These are phyloP conservation scores for Helicoverpa zea DNA, from an alignment of 1,140 invertebrate species.

Conservation along the genomic window DNA sequence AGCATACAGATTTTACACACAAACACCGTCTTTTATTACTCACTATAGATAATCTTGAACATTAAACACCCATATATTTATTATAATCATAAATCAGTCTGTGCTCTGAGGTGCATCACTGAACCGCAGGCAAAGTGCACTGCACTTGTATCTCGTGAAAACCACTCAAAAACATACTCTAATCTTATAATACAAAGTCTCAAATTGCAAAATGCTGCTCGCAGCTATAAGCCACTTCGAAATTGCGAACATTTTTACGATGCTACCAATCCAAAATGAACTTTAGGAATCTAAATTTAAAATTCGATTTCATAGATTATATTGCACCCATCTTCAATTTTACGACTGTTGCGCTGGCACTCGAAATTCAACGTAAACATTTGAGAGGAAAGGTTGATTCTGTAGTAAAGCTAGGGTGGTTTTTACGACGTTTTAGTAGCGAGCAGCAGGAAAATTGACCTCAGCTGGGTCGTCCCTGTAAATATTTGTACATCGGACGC, in stretches of 20 bases:
- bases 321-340: slow-evolving; percentile 57
- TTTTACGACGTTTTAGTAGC: slow-evolving; percentile 57
- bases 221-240: slow-evolving; percentile 45
- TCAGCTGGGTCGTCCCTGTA: slow-evolving; percentile 77
- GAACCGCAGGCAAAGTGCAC: slow-evolving; percentile 74
- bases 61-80: slow-evolving; percentile 60
- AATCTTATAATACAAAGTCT: slow-evolving; percentile 19
- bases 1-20: slow-evolving; percentile 52
- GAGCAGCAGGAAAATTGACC: slow-evolving; percentile 73
- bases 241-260: slow-evolving; percentile 33
- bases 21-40: slow-evolving; percentile 53
- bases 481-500: slow-evolving; percentile 77
- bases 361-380: slow-evolving; percentile 52
- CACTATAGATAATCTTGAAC: slow-evolving; percentile 58
- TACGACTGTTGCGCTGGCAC: slow-evolving; percentile 44
- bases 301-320: slow-evolving; percentile 65
- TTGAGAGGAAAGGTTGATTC: slow-evolving; percentile 48
- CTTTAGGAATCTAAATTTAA: slow-evolving; percentile 66
- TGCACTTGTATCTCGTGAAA: slow-evolving; percentile 59
- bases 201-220: slow-evolving; percentile 27
- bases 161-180: slow-evolving; percentile 48
- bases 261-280: slow-evolving; percentile 61
- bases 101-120: slow-evolving; percentile 74
- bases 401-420: slow-evolving; percentile 23
- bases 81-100: slow-evolving; percentile 75